These are phyloP conservation scores for Lycia hirtaria DNA, from an alignment of 2,888 invertebrate genomes.

Conservation along the genomic window DNA sequence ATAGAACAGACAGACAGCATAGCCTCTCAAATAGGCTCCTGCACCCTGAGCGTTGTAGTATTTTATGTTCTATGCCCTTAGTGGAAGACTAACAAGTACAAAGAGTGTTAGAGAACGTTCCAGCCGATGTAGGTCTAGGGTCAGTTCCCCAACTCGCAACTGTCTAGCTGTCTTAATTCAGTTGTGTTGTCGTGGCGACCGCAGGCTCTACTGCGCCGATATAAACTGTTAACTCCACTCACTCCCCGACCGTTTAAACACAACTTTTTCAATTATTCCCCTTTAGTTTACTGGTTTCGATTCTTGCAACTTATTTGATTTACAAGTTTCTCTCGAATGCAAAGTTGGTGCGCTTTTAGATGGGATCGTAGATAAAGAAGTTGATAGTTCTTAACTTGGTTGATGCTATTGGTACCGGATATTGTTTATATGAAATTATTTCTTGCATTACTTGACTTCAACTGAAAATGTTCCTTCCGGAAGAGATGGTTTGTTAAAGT, in stretches of 20 bases:
- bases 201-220: constrained; percentile 50
- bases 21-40: too few species aligned
- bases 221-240: constrained; percentile 56
- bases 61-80: too few species aligned
- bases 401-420: background rate
- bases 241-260: constrained; percentile 53
- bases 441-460: background rate
- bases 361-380: constrained; percentile 36
- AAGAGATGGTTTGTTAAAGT: too few species aligned
- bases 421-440: background rate
- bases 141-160: constrained; percentile 61
- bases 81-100: too few species aligned
- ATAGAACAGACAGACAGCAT: too few species aligned
- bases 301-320: constrained; percentile 61
- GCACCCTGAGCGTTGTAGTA: too few species aligned
- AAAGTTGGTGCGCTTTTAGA: constrained; percentile 34
- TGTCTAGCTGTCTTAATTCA: constrained; percentile 68
- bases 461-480: too few species aligned
- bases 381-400: constrained; percentile 25
- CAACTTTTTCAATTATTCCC: constrained; percentile 69
- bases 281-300: constrained; percentile 59
- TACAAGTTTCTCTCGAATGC: constrained; percentile 49
- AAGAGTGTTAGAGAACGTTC: too few species aligned
- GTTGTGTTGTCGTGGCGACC: constrained; percentile 62
- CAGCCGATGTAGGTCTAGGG: constrained; percentile 41